Conservation (phyloP, 2,797 vertebrate species). For the Hydrolagus colliei region DNA sequence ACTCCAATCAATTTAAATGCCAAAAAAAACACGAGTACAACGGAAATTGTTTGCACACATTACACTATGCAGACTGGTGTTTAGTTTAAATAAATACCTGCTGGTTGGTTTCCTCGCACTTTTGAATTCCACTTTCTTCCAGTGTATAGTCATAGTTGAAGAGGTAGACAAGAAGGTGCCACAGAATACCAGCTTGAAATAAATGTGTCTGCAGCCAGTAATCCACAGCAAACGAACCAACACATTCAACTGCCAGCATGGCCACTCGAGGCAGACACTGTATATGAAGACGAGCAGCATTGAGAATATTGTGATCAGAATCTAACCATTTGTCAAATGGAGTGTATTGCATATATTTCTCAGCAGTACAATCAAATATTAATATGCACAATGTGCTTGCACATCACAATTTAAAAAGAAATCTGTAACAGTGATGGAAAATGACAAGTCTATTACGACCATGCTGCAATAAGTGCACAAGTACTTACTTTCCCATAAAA, state of each 20-base stretch:
- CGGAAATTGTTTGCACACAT: no score
- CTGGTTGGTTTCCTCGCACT: conserved; percentile 90
- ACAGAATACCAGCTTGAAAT: conserved; percentile 88
- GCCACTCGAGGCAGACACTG: conserved; percentile 83
- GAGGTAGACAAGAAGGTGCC: conserved; percentile 85
- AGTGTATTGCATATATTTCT: no score
- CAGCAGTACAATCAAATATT: no score
- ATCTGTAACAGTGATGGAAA: not conserved
- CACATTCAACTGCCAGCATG: conserved; percentile 78
- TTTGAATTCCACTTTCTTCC: conserved; percentile 92
- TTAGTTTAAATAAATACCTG: conserved; percentile 57
- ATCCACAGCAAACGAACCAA: conserved; percentile 92
- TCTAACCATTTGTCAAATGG: no score
- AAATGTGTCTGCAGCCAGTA: conserved; percentile 94
- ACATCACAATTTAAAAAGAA: not conserved
- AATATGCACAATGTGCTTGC: not conserved
- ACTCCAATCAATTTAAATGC: no score
- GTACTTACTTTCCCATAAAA: conserved; percentile 82
- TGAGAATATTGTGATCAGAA: not conserved
- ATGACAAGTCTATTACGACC: not conserved
- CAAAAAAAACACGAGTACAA: no score
- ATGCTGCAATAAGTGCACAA: not conserved
- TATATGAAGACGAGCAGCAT: not conserved
- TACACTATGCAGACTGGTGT: not conserved
- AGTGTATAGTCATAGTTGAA: conserved; percentile 97